Evolutionary conservation across 2,797 vertebrate genomes (phyloP), one percentile per base, ranked within the genome.

Genomic region (Anabas testudineus): DNA sequence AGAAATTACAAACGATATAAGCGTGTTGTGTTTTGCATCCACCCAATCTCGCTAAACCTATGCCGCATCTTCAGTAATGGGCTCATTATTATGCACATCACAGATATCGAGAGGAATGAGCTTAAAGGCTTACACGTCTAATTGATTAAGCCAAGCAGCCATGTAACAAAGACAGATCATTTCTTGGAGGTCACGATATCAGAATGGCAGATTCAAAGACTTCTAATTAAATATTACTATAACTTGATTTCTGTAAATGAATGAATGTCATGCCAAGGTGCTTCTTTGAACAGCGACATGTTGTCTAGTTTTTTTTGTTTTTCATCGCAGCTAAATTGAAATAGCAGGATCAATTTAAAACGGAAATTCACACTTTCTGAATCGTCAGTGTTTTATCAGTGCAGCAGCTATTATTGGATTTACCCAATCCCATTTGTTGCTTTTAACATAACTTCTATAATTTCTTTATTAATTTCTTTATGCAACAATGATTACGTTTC

Each of bases 101-200:
- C 76, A 85, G 65, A 90, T 74, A 82, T 86, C 75, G 67, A 76
- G 75, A 85, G 82, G 72, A 88, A 83, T 64, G 67, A 71, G 87
- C 84, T 88, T 83, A 88, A 85, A 81, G 84, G 86, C 78, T 88
- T 74, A 84, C 67, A 74, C 41, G 18, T 84, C 71, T 87, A 88
- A 89, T 90, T 90, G 89, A 91, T 90, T 85, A 82, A 66, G 74
- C 78, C 52, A 18, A 47, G 75, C 75, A 46, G 68, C 71, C 79
- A 39, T 32, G 56, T 14, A 66, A 77, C 70, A 82, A 75, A 82
- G 74, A 55, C 18, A 57, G 54, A 46, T 46, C 64, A 66, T 76
- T 74, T 67, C 49, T 22, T 71, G 67, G 87, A 90, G 87, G 86
- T 85, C 79, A 62, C 78, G 82, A 80, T 78, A 78, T 84, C 76